These are phyloP conservation scores for Drosophila borborema DNA, from an alignment of 2,888 invertebrate species.

Conservation along the genomic window DNA sequence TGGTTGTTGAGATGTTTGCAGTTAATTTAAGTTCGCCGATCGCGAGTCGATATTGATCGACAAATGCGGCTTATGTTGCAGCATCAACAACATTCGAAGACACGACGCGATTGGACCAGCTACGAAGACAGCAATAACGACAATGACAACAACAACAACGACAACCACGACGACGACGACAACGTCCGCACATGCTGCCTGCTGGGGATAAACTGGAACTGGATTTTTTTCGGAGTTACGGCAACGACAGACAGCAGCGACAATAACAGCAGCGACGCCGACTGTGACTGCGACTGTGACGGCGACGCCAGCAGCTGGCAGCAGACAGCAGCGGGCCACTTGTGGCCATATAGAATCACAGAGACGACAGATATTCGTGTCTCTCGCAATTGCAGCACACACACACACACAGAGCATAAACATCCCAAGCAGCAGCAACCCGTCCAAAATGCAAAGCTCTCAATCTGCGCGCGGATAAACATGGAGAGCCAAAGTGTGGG, in stretches of 20 bases:
- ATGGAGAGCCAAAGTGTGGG: slow-evolving; percentile 15
- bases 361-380: slow-evolving; percentile 67
- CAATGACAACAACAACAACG: slow-evolving; percentile 27
- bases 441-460: slow-evolving; percentile 55
- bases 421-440: slow-evolving; percentile 53
- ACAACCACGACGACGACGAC: slow-evolving; percentile 59
- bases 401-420: slow-evolving; percentile 46
- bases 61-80: slow-evolving; percentile 19
- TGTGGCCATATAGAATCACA: slow-evolving; percentile 65
- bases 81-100: slow-evolving; percentile 34
- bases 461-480: slow-evolving; percentile 55
- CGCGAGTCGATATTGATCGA: slow-evolving; percentile 18
- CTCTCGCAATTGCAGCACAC: slow-evolving; percentile 40
- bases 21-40: slow-evolving; percentile 32
- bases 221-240: slow-evolving; percentile 81
- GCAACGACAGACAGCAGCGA: slow-evolving; percentile 35
- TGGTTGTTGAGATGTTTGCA: slow-evolving; percentile 5
- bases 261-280: not conserved
- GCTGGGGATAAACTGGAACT: slow-evolving; percentile 85
- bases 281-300: slow-evolving; percentile 7
- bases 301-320: slow-evolving; percentile 22
- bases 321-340: slow-evolving; percentile 42
- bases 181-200: slow-evolving; percentile 84
- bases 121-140: slow-evolving; percentile 30
- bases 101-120: slow-evolving; percentile 43